Evolutionary conservation across 2,113 vertebrate species (phyloP), one percentile per base, ranked within the genome.

Genomic region (Columba livia): DNA sequence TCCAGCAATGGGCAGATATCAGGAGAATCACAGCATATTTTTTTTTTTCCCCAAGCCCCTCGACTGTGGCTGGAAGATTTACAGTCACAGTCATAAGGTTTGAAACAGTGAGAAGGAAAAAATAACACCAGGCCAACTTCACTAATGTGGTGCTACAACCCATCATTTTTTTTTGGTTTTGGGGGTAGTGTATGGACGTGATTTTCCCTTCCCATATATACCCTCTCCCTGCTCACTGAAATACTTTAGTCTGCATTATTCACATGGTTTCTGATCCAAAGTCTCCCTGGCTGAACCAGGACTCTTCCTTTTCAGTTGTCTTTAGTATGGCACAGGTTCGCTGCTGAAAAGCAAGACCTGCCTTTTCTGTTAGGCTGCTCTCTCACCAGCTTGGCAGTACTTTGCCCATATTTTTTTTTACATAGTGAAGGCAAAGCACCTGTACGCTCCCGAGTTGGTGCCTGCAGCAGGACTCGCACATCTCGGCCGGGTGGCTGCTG

Each of bases 381-480:
- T 17, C 44, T 34, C 69, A 2, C n/a, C 34, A 47, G 28, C 47
- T 57, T 17, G 10, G 15, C 62, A 11, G 13, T 2, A 4, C 56
- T 53, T 79, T 12, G 51, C 42, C 3, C 24, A 3, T 19, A 1
- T 5, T 62, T 11, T 5, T 14, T 20, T 20, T 14, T 40, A 23
- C 18, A 0, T 1, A 34, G 32, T 0, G 32, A 61, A 19, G 44
- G 71, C 60, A 53, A 31, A 44, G 29, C 32, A 6, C 4, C 61
- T 3, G 4, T 1, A 11, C 0, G 5, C 11, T 86, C 50, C 57
- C 28, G 26, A 51, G 24, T 0, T 0, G 6, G 6, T 4, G 26
- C 69, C 23, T 3, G 6, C 31, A 6, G 58, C 54, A 18, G 17
- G 26, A 21, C 10, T 28, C 0, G 3, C 34, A 0, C 12, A 5